Conservation (phyloP, 2,113 vertebrate species). For the Mormoops blainvillei region DNA sequence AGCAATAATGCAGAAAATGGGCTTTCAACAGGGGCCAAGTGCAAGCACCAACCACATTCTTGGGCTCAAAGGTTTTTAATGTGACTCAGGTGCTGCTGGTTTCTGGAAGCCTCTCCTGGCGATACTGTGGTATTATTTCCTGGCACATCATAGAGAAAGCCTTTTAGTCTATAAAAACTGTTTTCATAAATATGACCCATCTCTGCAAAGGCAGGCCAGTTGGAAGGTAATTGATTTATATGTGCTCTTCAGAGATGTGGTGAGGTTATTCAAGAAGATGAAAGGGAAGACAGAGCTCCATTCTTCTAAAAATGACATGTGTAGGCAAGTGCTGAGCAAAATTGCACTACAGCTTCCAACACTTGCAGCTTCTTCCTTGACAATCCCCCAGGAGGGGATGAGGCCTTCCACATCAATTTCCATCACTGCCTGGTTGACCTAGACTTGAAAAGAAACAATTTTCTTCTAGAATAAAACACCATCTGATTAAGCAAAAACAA, state of each 20-base stretch:
- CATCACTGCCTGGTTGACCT: neutral
- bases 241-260: neutral
- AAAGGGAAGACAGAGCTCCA: neutral
- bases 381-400: neutral
- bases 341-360: neutral
- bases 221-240: constrained; percentile 15
- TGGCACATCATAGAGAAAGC: neutral
- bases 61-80: neutral
- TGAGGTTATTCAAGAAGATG: neutral
- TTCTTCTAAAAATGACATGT: neutral
- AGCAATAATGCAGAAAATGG: neutral
- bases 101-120: neutral
- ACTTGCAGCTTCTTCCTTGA: neutral
- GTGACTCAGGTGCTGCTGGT: neutral
- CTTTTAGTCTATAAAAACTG: neutral
- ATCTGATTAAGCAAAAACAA: constrained; percentile 18
- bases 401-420: neutral
- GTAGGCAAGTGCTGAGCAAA: neutral
- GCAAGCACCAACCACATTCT: neutral
- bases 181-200: constrained; percentile 10
- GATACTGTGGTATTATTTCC: neutral
- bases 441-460: neutral
- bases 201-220: neutral
- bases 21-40: neutral
- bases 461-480: constrained; percentile 1